Percentiles rank a stretch among this genome's conserved stretches.
phyloP scores from a whole-genome alignment of 2,797 vertebrate species.

The Aldrovandia affinis region DNA sequence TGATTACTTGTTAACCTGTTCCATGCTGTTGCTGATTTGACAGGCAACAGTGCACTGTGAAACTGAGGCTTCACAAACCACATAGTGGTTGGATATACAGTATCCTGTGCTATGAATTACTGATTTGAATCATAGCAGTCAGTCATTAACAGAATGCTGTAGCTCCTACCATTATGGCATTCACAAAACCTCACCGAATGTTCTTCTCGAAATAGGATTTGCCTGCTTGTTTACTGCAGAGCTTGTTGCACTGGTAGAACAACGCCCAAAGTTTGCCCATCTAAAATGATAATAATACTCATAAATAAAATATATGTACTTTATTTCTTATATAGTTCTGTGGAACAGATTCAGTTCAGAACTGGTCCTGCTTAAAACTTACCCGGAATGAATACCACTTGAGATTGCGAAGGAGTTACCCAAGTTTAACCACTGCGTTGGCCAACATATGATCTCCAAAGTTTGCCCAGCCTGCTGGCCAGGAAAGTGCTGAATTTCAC shows the following conservation, averaged over 20 bases:
- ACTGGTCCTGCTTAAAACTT: neutral
- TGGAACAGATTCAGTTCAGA: neutral
- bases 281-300: neutral
- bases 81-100: neutral
- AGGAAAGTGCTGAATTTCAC: constrained; percentile 71
- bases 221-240: too few relatives aligned
- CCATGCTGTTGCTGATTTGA: neutral
- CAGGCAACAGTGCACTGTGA: neutral
- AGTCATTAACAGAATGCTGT: neutral
- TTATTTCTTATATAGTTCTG: neutral
- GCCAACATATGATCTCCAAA: constrained; percentile 67
- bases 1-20: neutral
- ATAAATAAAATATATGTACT: neutral
- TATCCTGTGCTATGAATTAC: neutral
- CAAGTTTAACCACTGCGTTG: constrained; percentile 56
- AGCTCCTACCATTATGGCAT: neutral
- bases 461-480: constrained; percentile 65
- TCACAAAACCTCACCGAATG: neutral
- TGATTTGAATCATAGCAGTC: neutral
- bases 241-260: too few relatives aligned
- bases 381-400: neutral
- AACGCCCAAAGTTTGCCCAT: too few relatives aligned
- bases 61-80: neutral
- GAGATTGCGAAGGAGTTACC: constrained; percentile 20
- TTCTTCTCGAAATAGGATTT: too few relatives aligned